These are phyloP conservation scores for Grus americana DNA, from an alignment of 2,113 vertebrate genomes.

Conservation along the genomic window DNA sequence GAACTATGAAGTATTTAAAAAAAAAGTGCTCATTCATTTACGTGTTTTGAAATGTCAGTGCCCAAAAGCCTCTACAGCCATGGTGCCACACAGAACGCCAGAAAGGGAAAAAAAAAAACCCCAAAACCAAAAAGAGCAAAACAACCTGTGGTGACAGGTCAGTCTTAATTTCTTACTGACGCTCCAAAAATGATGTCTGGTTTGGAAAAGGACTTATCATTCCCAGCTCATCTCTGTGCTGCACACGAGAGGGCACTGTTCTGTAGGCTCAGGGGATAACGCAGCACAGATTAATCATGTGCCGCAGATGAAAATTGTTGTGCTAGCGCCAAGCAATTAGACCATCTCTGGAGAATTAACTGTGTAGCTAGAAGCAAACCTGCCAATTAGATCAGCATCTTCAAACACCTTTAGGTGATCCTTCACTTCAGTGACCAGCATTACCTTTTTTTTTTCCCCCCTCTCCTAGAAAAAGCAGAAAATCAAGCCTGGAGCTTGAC, in stretches of 20 bases:
- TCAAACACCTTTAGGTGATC: not conserved
- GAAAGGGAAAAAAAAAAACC: not conserved
- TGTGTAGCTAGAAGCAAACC: not conserved
- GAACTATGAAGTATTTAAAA: not conserved
- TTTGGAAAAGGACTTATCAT: rapidly evolving
- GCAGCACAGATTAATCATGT: not conserved
- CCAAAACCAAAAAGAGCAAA: no score
- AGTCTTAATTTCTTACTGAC: not conserved
- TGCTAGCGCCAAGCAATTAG: not conserved
- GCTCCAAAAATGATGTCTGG: rapidly evolving
- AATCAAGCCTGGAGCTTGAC: not conserved
- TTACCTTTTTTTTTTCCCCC: no score
- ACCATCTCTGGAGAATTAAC: not conserved
- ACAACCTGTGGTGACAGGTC: not conserved
- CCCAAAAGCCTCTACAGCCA: not conserved
- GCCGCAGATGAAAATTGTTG: not conserved
- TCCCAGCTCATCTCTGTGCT: not conserved
- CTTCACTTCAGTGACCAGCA: not conserved
- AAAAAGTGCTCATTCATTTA: not conserved
- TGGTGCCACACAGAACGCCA: rapidly evolving
- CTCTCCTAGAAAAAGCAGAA: not conserved
- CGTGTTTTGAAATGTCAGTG: rapidly evolving
- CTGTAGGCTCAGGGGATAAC: not conserved
- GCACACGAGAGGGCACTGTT: slow-evolving; percentile 49
- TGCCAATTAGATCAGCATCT: not conserved